A percentile compares a stretch with the other conserved stretches of the same genome.
Evolutionary conservation across 2,113 vertebrate species (phyloP).

Genomic region (Rhinolophus sinicus): DNA sequence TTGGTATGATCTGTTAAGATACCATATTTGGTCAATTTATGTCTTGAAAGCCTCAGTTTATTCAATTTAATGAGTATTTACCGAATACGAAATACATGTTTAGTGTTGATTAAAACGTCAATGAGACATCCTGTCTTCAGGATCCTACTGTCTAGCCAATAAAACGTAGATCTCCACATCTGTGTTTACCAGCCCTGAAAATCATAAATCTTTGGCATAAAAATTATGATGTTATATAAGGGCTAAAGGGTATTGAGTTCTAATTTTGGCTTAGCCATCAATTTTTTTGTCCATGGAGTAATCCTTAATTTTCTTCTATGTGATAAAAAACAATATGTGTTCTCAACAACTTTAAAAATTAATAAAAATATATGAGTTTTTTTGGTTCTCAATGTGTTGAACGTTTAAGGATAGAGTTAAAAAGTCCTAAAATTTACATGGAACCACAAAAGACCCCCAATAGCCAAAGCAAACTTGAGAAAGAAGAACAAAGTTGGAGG

Average conservation of each 20-base stretch:
- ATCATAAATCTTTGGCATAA: background rate
- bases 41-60: background rate
- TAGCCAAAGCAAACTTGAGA: background rate
- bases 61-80: conserved; percentile 42
- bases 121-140: background rate
- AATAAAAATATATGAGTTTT: background rate
- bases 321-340: conserved; percentile 28
- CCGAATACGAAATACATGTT: background rate
- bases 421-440: background rate
- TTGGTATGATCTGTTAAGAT: background rate
- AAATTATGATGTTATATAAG: background rate
- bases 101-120: conserved; percentile 7
- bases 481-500: background rate
- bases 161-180: background rate
- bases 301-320: background rate
- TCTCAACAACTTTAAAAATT: conserved; percentile 24
- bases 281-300: background rate
- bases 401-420: conserved; percentile 9
- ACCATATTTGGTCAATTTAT: background rate
- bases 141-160: background rate
- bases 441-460: background rate
- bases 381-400: background rate
- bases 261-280: conserved; percentile 1
- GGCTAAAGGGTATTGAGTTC: background rate
- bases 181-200: background rate